Evolutionary conservation across 2,888 invertebrate species (phyloP).

Genomic region (Strigamia maritima): DNA sequence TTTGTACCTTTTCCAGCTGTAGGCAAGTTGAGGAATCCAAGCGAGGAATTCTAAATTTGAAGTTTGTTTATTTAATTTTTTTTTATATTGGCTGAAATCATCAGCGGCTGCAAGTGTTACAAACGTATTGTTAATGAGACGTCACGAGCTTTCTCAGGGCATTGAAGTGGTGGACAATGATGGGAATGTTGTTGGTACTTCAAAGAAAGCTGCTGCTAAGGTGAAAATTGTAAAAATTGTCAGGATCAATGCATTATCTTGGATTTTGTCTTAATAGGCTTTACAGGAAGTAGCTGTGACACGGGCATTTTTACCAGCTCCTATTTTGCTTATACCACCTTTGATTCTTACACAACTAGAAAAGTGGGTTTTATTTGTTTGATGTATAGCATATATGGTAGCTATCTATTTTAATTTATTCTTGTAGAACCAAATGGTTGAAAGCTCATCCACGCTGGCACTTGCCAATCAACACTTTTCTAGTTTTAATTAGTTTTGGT

Average conservation of each 20-base stretch:
- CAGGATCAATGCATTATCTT: not conserved
- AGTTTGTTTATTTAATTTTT: not conserved
- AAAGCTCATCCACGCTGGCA: constrained; percentile 38
- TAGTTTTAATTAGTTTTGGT: constrained; percentile 40
- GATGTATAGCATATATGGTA: too few relatives aligned
- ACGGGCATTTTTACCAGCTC: constrained; percentile 52
- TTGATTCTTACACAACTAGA: constrained; percentile 52
- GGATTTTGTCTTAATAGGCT: constrained; percentile 47
- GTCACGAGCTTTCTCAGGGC: constrained; percentile 53
- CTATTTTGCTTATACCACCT: constrained; percentile 53
- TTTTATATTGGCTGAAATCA: not conserved
- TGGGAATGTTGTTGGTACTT: constrained; percentile 54
- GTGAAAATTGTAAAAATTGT: constrained; percentile 45
- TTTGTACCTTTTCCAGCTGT: constrained; percentile 55
- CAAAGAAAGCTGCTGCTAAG: constrained; percentile 55
- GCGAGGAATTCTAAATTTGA: too few relatives aligned
- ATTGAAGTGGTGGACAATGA: constrained; percentile 54
- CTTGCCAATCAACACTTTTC: constrained; percentile 39
- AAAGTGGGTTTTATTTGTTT: constrained; percentile 48
- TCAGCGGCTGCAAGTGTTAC: constrained; percentile 53
- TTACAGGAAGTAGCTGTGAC: constrained; percentile 53
- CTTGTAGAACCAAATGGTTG: constrained; percentile 39
- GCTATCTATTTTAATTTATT: not conserved
- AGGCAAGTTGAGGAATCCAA: constrained; percentile 49
- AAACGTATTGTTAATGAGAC: constrained; percentile 56